Evolutionary conservation across 2,888 invertebrate species (phyloP).

Genomic region (Agonopterix subpropinquella): DNA sequence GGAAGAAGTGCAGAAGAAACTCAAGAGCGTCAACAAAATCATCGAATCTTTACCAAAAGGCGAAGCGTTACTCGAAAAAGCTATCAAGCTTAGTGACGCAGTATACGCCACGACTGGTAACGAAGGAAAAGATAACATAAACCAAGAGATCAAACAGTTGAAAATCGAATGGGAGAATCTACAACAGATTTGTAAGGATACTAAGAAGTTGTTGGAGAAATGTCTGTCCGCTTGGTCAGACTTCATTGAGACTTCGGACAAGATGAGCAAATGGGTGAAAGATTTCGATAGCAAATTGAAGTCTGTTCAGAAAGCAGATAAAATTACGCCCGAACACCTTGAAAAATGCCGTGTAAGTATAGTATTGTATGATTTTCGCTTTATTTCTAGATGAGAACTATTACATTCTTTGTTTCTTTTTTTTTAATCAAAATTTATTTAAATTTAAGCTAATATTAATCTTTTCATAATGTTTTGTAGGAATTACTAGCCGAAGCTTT

Average conservation of each 20-base stretch:
- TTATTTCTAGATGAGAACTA: neutral
- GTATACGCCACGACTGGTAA: slow-evolving; percentile 86
- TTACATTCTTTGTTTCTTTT: neutral
- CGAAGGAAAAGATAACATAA: slow-evolving; percentile 88
- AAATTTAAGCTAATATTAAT: no score
- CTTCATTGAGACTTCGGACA: slow-evolving; percentile 82
- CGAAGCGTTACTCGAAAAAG: slow-evolving; percentile 82
- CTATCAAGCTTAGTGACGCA: slow-evolving; percentile 82
- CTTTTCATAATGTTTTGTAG: slow-evolving; percentile 29
- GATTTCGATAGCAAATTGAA: slow-evolving; percentile 80
- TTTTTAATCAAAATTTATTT: no score
- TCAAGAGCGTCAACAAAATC: slow-evolving; percentile 83
- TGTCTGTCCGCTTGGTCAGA: slow-evolving; percentile 89
- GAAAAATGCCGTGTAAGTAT: slow-evolving; percentile 81
- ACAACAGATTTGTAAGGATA: slow-evolving; percentile 84
- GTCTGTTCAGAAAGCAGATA: slow-evolving; percentile 80
- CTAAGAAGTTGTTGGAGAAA: slow-evolving; percentile 82
- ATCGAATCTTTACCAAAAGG: slow-evolving; percentile 81
- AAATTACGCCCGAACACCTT: slow-evolving; percentile 86
- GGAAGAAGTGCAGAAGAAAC: slow-evolving; percentile 83
- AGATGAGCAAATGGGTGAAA: slow-evolving; percentile 85
- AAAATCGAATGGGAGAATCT: slow-evolving; percentile 89
- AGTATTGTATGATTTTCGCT: neutral
- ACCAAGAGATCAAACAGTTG: slow-evolving; percentile 87
- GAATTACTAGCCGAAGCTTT: slow-evolving; percentile 84